Evolutionary conservation across 2,888 invertebrate genomes (phyloP).

Genomic region (Boloria euphrosyne): DNA sequence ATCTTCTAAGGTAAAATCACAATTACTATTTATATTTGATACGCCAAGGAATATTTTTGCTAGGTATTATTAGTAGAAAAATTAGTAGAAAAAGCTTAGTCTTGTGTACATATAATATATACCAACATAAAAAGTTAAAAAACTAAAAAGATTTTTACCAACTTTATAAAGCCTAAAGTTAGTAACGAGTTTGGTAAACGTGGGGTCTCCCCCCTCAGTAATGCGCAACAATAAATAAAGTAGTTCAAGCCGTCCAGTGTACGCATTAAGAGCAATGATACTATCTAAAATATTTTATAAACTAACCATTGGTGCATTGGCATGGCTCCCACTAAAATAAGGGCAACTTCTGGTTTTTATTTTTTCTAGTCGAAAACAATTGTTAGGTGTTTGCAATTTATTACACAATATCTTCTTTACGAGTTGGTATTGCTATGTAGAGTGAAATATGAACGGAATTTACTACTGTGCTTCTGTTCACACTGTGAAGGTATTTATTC

Average conservation of each 20-base stretch:
- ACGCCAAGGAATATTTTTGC: no score
- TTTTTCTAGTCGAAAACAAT: no score
- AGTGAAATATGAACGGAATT: no score
- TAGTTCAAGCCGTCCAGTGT: conserved; percentile 20
- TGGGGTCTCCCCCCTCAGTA: not conserved
- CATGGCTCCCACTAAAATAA: conserved; percentile 16
- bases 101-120: not conserved
- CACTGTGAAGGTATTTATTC: no score
- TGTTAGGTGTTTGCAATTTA: no score
- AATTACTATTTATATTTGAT: no score
- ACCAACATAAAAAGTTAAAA: not conserved
- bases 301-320: conserved; percentile 10
- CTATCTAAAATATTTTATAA: conserved; percentile 14
- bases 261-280: conserved; percentile 23
- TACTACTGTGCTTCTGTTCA: no score
- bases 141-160: not conserved
- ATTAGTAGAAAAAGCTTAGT: not conserved
- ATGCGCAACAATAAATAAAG: conserved; percentile 15
- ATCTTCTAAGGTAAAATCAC: no score
- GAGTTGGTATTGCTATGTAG: no score
- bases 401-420: no score
- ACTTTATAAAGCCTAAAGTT: not conserved
- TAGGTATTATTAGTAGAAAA: no score
- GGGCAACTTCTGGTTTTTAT: not conserved
- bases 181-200: conserved; percentile 1